Conservation (phyloP, 2,888 invertebrate genomes). For the Ptychoptera albimana region DNA sequence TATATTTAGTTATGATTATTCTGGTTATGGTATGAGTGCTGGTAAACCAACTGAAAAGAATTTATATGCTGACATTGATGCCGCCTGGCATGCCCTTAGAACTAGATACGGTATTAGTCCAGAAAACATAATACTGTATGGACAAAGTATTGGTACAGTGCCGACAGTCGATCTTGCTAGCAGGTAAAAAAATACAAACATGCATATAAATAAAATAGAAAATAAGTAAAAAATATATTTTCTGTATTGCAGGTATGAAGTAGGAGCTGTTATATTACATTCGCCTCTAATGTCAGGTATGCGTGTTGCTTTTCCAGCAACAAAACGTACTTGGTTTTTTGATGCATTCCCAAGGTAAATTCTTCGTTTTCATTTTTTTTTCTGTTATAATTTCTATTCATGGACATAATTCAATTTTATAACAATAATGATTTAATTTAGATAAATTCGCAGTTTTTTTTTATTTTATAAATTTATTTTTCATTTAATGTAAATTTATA, state of each 20-base stretch:
- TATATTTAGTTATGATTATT: slow-evolving; percentile 83
- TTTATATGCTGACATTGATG: slow-evolving; percentile 86
- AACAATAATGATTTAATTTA: not conserved
- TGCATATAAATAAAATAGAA: not conserved
- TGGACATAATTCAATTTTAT: not conserved
- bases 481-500: not conserved
- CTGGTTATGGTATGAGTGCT: slow-evolving; percentile 78
- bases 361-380: not conserved
- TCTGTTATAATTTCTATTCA: too few relatives aligned
- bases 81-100: slow-evolving; percentile 76
- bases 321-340: slow-evolving; percentile 88
- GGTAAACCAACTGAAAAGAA: slow-evolving; percentile 94
- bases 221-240: not conserved
- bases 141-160: slow-evolving; percentile 91
- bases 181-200: slow-evolving; percentile 13
- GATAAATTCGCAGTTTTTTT: not conserved
- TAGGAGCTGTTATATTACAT: slow-evolving; percentile 83
- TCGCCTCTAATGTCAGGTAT: slow-evolving; percentile 92
- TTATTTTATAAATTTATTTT: slow-evolving; percentile 2
- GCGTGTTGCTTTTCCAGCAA: slow-evolving; percentile 89
- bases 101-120: slow-evolving; percentile 68
- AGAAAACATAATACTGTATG: slow-evolving; percentile 86
- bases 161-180: slow-evolving; percentile 88
- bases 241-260: slow-evolving; percentile 49
- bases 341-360: slow-evolving; percentile 86